Evolutionary conservation across 2,797 vertebrate genomes (phyloP), one percentile per base, ranked within the genome.

Genomic region (Apogon talboti): DNA sequence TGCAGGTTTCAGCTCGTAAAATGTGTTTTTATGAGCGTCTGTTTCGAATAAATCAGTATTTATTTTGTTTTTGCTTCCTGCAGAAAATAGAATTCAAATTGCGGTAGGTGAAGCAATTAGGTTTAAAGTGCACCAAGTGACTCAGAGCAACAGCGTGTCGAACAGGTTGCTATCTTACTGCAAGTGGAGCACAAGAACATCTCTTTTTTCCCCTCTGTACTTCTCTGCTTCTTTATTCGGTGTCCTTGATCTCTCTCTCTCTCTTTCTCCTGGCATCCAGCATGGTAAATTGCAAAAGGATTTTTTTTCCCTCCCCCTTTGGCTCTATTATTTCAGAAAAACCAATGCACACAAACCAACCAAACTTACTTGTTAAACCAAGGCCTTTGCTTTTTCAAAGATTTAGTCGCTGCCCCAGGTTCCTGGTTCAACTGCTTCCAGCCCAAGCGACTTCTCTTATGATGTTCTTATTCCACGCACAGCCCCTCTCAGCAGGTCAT

Each of bases 361-460:
- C 47, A 55, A 65, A 83, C 78, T 74, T 79, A 78, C 71, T 57
- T 84, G 74, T 77, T 35, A 53, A 16, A 75, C 68, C 50, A 78
- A 69, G 81, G 56, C 52, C 57, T 72, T 61, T 37, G 15, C 71
- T 74, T 74, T 63, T 62, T 69, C 42, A 33, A 52, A 57, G 74
- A 68, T 74, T 57, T 50, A 42, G 51, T 51, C 46, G 15, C 38
- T 7, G 15, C 64, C 54, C 11, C 56, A 30, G 54, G 67, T 73
- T 81, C 76, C 64, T 58, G 56, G 60, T 74, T 81, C 61, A 54
- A 51, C 54, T 70, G 66, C 60, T 61, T 66, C 54, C 62, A 67
- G 79, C 40, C 46, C 28, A 70, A 76, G 72, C 15, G 44, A 75
- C 53, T 69, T 45, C 43, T 74, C 51, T 66, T 72, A 15, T 76